Conservation (phyloP, 2,888 invertebrate genomes). For the Rhabditophanes sp. region DNA sequence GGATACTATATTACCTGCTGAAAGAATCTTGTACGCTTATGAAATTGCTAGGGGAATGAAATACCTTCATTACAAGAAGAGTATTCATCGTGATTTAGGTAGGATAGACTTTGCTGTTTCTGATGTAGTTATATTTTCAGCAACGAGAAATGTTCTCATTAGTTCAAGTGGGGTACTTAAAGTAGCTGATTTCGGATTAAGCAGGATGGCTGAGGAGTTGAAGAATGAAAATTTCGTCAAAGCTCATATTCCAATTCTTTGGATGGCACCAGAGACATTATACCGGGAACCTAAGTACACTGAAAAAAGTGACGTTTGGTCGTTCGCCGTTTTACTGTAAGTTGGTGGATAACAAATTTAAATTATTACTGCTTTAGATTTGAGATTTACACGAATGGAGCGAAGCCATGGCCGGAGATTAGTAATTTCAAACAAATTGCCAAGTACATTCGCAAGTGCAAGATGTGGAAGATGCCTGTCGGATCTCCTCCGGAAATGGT, state of each 20-base stretch:
- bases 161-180: conserved; percentile 28
- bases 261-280: conserved; percentile 32
- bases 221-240: conserved; percentile 5
- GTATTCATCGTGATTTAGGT: conserved; percentile 4
- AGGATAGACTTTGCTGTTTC: too few relatives aligned
- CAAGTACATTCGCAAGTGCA: conserved; percentile 13
- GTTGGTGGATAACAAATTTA: too few relatives aligned
- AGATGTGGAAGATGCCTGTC: conserved; percentile 17
- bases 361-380: too few relatives aligned
- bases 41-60: conserved; percentile 59
- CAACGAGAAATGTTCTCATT: conserved; percentile 63
- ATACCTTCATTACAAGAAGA: conserved; percentile 60
- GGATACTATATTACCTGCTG: conserved; percentile 2
- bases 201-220: conserved; percentile 11
- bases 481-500: conserved; percentile 8
- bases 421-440: conserved; percentile 12
- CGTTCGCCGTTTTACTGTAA: conserved; percentile 17
- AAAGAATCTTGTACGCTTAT: conserved; percentile 9
- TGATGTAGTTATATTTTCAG: too few relatives aligned
- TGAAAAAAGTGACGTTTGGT: conserved; percentile 24
- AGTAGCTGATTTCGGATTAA: conserved; percentile 43
- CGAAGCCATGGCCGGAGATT: conserved; percentile 9
- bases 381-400: conserved; percentile 9
- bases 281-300: conserved; percentile 16
- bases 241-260: conserved; percentile 13